Conservation (phyloP, 2,888 invertebrate genomes). For the Thera obeliscata region DNA sequence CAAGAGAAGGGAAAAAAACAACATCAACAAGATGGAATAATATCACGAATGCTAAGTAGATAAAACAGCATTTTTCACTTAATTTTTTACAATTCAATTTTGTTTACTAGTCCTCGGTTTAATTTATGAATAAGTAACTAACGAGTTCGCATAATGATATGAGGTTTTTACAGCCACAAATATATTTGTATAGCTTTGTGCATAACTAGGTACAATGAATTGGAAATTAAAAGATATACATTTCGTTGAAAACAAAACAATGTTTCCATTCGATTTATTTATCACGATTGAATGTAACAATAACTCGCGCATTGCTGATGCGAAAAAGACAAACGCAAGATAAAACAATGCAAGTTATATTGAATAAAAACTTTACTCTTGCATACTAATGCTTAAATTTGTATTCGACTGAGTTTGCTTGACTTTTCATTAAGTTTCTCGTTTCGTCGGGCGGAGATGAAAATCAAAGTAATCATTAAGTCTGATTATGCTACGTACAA, state of each 20-base stretch:
- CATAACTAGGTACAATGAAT: constrained; percentile 30
- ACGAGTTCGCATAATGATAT: constrained; percentile 23
- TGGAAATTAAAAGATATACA: constrained; percentile 53
- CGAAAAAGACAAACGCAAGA: constrained; percentile 74
- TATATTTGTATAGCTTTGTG: constrained; percentile 20
- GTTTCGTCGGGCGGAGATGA: constrained; percentile 73
- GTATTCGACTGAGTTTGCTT: constrained; percentile 81
- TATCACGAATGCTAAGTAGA: constrained; percentile 36
- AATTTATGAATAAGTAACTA: constrained; percentile 29
- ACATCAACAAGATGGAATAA: constrained; percentile 33
- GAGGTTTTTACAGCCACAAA: constrained; percentile 24
- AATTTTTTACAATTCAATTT: constrained; percentile 32
- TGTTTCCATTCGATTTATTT: constrained; percentile 48
- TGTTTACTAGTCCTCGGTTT: constrained; percentile 19
- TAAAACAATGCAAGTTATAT: constrained; percentile 80
- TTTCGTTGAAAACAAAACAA: constrained; percentile 43
- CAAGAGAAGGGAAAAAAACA: constrained; percentile 36
- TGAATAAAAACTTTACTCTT: constrained; percentile 82
- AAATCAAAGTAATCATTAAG: constrained; percentile 80
- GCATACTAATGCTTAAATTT: constrained; percentile 82
- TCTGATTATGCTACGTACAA: constrained; percentile 71
- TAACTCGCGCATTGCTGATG: constrained; percentile 68
- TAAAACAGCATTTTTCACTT: constrained; percentile 28
- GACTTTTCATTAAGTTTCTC: constrained; percentile 81
- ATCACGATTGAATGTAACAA: constrained; percentile 58